These are phyloP conservation scores for Lutjanus erythropterus DNA, from an alignment of 2,113 vertebrate genomes.

Conservation along the genomic window DNA sequence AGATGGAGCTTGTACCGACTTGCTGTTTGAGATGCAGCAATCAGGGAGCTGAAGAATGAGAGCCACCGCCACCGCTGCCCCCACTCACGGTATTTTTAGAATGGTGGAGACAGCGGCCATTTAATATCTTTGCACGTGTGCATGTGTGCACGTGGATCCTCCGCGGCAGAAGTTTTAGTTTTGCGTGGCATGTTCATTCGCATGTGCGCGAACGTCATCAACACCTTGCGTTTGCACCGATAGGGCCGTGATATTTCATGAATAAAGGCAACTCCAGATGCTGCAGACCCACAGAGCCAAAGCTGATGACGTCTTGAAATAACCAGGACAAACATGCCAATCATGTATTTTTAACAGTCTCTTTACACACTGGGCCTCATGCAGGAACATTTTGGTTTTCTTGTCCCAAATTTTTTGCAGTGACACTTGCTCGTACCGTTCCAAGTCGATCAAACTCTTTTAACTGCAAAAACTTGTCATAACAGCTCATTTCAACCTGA, in stretches of 20 bases:
- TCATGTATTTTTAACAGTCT: background rate
- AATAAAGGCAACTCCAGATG: constrained; percentile 37
- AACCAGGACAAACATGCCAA: background rate
- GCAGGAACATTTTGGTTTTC: background rate
- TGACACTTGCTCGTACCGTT: background rate
- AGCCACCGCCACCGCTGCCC: background rate
- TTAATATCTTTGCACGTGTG: constrained; percentile 40
- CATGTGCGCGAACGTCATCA: background rate
- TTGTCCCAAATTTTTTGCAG: background rate
- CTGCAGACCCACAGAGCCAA: constrained; percentile 9
- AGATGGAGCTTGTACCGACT: constrained; percentile 1
- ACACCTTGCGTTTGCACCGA: constrained; percentile 16
- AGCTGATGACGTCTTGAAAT: constrained; percentile 23
- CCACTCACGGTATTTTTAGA: constrained; percentile 48
- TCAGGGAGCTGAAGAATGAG: constrained; percentile 40
- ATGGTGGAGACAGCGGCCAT: constrained; percentile 4
- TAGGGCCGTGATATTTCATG: constrained; percentile 6
- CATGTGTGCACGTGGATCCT: background rate
- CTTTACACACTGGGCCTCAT: background rate
- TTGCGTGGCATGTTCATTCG: background rate
- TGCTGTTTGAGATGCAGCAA: constrained; percentile 43
- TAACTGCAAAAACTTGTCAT: background rate
- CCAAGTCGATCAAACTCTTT: background rate
- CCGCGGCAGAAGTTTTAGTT: background rate
- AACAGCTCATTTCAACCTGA: background rate